A percentile compares a stretch with the other conserved stretches of the same genome.
Conservation (phyloP, 2,888 invertebrate genomes). For the Adelphocoris suturalis region DNA sequence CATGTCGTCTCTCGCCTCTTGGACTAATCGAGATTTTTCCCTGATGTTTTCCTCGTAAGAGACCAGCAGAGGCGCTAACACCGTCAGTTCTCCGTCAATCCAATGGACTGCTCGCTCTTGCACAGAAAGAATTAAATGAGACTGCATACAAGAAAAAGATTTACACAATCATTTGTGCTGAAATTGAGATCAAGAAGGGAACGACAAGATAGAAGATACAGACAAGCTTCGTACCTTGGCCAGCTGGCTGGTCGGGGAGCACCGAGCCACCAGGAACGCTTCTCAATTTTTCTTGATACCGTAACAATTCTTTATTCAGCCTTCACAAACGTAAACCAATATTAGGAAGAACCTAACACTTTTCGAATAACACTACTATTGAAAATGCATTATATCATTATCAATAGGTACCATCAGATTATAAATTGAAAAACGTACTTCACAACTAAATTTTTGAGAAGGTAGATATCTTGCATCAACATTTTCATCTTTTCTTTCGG, state of each 20-base stretch:
- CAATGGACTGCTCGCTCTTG: constrained; percentile 66
- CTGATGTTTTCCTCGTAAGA: constrained; percentile 88
- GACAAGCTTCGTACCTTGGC: neutral
- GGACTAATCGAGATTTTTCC: constrained; percentile 87
- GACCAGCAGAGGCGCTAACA: constrained; percentile 84
- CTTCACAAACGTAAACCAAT: constrained; percentile 78
- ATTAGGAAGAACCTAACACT: too few relatives aligned
- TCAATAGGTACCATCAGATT: too few relatives aligned
- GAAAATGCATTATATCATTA: too few relatives aligned
- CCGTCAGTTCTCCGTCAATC: constrained; percentile 75
- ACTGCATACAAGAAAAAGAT: too few relatives aligned
- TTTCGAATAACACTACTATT: too few relatives aligned
- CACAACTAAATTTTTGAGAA: constrained; percentile 88
- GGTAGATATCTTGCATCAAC: constrained; percentile 84
- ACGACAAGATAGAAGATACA: too few relatives aligned
- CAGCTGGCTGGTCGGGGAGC: neutral
- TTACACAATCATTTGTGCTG: too few relatives aligned
- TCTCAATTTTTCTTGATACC: constrained; percentile 84
- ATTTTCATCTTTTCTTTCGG: constrained; percentile 79
- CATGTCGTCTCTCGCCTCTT: constrained; percentile 86
- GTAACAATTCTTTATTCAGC: constrained; percentile 87
- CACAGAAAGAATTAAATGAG: neutral
- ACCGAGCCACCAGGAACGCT: neutral
- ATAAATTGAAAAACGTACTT: constrained; percentile 79
- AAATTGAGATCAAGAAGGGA: too few relatives aligned